Evolutionary conservation across 2,113 vertebrate genomes (phyloP).

Genomic region (Carassius carassius): DNA sequence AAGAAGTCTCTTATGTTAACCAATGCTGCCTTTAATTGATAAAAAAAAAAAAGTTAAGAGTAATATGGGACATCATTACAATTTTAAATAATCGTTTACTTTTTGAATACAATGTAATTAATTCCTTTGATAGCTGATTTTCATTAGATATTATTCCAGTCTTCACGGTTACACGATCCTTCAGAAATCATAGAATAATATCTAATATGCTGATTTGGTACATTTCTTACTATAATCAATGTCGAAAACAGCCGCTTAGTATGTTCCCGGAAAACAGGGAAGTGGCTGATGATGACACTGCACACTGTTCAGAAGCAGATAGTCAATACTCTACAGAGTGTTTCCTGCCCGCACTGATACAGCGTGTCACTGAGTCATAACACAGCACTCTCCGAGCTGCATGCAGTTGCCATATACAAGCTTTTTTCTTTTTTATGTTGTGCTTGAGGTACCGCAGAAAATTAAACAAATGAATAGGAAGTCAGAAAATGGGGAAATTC

Average conservation of each 20-base stretch:
- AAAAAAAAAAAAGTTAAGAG: not conserved
- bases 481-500: not conserved
- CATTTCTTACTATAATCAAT: not conserved
- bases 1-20: not conserved
- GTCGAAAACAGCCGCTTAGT: not conserved
- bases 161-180: not conserved
- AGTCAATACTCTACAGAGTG: not conserved
- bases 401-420: not conserved
- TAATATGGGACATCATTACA: not conserved
- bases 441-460: not conserved
- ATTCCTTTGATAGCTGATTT: not conserved
- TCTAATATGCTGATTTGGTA: not conserved
- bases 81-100: not conserved
- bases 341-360: not conserved
- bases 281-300: not conserved
- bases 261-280: not conserved
- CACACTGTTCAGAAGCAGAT: not conserved
- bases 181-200: not conserved
- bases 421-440: not conserved
- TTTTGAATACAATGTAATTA: too few species aligned
- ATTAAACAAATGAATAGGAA: not conserved
- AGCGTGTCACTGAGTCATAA: not conserved
- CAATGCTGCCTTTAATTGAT: not conserved
- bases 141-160: not conserved
- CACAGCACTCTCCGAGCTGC: not conserved